A percentile compares a stretch with the other conserved stretches of the same genome.
Conservation (phyloP, 2,113 vertebrate species). For the Cavia porcellus region DNA sequence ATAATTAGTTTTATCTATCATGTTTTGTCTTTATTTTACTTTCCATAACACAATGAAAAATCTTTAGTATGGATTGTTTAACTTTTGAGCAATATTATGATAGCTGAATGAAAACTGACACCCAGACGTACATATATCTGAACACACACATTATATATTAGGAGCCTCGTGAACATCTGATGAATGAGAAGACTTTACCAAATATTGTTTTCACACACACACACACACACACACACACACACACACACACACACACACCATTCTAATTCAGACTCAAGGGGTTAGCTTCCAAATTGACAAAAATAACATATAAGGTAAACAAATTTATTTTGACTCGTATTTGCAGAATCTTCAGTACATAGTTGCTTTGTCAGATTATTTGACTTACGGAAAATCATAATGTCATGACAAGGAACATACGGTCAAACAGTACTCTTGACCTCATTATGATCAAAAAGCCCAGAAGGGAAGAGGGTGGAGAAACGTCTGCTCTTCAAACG, state of each 20-base stretch:
- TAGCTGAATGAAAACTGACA: neutral
- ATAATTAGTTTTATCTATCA: neutral
- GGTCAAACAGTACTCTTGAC: neutral
- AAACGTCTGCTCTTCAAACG: neutral
- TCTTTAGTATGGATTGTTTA: neutral
- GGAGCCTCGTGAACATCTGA: neutral
- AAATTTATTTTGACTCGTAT: neutral
- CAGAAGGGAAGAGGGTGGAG: neutral
- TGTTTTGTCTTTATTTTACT: neutral
- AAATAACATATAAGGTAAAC: neutral
- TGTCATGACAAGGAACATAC: neutral
- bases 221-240: neutral
- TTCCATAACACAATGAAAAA: neutral
- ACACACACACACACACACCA: neutral
- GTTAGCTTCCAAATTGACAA: neutral
- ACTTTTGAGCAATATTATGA: neutral
- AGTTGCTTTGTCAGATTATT: neutral
- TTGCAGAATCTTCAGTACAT: neutral
- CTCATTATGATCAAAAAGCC: neutral
- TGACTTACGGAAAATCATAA: neutral
- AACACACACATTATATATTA: neutral
- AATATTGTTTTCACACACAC: neutral
- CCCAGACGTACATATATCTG: neutral
- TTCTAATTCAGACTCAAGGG: neutral
- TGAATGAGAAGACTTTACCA: neutral